Evolutionary conservation across 2,797 vertebrate species (phyloP).

Genomic region (Gymnopithys bicolor): DNA sequence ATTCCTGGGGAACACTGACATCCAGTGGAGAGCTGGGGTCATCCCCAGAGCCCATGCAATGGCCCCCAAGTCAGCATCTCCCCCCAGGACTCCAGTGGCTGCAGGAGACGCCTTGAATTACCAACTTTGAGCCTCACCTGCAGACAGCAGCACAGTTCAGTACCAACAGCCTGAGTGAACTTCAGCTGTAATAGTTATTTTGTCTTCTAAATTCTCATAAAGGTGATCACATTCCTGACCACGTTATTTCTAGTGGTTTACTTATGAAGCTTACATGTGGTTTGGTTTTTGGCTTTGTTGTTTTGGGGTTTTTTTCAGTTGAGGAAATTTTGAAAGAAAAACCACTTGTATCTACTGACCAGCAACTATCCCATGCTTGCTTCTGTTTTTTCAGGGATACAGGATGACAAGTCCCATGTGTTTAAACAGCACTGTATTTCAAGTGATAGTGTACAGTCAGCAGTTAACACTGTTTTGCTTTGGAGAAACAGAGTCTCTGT

Average conservation of each 20-base stretch:
- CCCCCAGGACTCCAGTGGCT: background rate
- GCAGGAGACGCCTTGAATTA: background rate
- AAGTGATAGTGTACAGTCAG: constrained; percentile 7
- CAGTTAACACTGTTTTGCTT: constrained; percentile 37
- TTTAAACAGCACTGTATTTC: constrained; percentile 40
- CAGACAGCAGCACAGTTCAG: background rate
- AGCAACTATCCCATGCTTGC: background rate
- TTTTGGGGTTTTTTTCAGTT: background rate
- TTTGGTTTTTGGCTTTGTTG: no score
- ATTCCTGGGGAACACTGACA: constrained; percentile 81
- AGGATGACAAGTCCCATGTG: constrained; percentile 11
- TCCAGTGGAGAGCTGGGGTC: constrained; percentile 76
- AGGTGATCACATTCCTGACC: background rate
- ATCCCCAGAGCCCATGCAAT: constrained; percentile 46
- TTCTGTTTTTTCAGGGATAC: constrained; percentile 12
- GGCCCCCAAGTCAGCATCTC: constrained; percentile 6
- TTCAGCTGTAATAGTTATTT: background rate
- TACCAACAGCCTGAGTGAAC: background rate
- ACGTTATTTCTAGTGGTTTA: background rate
- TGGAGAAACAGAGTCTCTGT: background rate
- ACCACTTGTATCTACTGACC: background rate
- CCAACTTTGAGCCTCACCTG: fast-evolving
- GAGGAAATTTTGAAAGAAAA: constrained; percentile 29
- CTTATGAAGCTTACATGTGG: background rate
- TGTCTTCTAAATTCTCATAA: background rate